Percentiles rank a stretch among this genome's conserved stretches.
Conservation (phyloP, 2,888 invertebrate genomes). For the Tinea pellionella region DNA sequence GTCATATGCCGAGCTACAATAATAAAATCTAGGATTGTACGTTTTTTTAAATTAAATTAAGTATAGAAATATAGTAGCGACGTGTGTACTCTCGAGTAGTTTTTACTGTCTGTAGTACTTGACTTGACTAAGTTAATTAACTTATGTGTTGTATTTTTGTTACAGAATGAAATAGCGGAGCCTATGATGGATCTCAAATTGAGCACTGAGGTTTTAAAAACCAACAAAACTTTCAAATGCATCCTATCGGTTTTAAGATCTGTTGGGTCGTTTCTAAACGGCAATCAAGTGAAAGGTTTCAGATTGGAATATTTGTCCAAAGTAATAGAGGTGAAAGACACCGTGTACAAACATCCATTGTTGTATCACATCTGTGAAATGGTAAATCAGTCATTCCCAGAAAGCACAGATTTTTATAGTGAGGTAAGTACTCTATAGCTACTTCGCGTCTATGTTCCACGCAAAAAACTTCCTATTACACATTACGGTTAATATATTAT, state of each 20-base stretch:
- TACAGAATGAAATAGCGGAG: slow-evolving; percentile 94
- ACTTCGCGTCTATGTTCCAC: too few species aligned
- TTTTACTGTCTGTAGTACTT: too few species aligned
- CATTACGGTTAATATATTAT: too few species aligned
- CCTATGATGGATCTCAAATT: slow-evolving; percentile 98
- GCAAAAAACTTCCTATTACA: too few species aligned
- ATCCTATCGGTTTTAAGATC: slow-evolving; percentile 94
- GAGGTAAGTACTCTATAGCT: too few species aligned
- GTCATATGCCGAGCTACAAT: too few species aligned
- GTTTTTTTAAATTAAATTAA: too few species aligned
- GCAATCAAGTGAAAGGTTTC: slow-evolving; percentile 93
- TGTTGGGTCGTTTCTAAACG: slow-evolving; percentile 97
- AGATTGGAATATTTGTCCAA: slow-evolving; percentile 97
- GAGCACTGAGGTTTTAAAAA: slow-evolving; percentile 91
- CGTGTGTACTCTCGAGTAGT: too few species aligned
- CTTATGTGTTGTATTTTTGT: not conserved
- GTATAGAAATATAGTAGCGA: too few species aligned
- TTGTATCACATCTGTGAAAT: slow-evolving; percentile 97
- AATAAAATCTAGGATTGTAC: too few species aligned
- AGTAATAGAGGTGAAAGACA: slow-evolving; percentile 98
- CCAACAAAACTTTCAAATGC: slow-evolving; percentile 93
- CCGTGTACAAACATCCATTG: slow-evolving; percentile 98
- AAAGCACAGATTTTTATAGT: slow-evolving; percentile 96
- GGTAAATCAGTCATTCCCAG: slow-evolving; percentile 96
- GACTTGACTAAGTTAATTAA: too few species aligned